Percentiles rank a stretch among this genome's conserved stretches.
phyloP scores from a whole-genome alignment of 2,113 vertebrate genomes.

The Cheirogaleus medius region DNA sequence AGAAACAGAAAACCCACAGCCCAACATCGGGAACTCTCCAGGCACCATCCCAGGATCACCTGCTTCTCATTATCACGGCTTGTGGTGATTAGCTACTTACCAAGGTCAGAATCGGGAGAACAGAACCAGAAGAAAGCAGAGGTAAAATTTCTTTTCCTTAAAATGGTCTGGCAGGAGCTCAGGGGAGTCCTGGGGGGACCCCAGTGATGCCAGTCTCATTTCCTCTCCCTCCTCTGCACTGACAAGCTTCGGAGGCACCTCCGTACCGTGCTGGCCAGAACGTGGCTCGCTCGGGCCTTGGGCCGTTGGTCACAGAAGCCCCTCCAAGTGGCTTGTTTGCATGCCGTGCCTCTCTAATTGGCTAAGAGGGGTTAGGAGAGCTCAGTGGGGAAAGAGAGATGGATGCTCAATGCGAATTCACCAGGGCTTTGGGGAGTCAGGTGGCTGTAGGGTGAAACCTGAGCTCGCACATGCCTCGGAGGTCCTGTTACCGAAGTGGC shows the following conservation, averaged over 20 bases:
- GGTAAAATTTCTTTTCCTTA: neutral
- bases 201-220: fast-evolving
- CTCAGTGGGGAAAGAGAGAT: neutral
- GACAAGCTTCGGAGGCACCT: neutral
- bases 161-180: neutral
- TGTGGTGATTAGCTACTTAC: neutral
- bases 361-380: neutral
- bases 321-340: neutral
- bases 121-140: neutral
- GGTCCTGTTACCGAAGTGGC: neutral
- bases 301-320: neutral
- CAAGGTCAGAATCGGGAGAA: conserved; percentile 1
- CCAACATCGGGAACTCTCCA: neutral
- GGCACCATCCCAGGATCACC: neutral
- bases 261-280: neutral
- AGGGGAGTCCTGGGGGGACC: neutral
- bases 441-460: neutral
- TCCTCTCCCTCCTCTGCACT: neutral
- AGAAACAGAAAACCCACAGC: conserved; percentile 9
- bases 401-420: neutral
- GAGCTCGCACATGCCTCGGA: neutral
- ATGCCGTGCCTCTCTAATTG: neutral
- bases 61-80: conserved; percentile 59
- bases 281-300: neutral
- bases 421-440: neutral